Conservation (phyloP, 2,113 vertebrate genomes). For the Cyanocitta stelleri region DNA sequence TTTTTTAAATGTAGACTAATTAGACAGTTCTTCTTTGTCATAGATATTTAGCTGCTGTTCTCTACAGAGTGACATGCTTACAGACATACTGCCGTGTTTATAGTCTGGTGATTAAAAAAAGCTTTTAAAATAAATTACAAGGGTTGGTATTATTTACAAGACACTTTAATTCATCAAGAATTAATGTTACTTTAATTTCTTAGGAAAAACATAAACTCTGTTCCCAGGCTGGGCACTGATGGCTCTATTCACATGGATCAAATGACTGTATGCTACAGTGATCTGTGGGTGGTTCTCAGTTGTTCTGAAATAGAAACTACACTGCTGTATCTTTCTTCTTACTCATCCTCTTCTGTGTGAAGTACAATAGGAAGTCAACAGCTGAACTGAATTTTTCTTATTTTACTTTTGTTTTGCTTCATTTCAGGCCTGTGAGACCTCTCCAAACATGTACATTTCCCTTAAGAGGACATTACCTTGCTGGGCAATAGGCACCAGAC, state of each 20-base stretch:
- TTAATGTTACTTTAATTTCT: conserved; percentile 20
- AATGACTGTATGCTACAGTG: not conserved
- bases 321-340: not conserved
- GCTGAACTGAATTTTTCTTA: not conserved
- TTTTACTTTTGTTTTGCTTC: not conserved
- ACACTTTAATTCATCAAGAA: not conserved
- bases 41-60: conserved; percentile 15
- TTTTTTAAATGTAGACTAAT: conserved; percentile 51
- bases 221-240: not conserved
- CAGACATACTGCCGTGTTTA: not conserved
- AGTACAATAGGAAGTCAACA: not conserved
- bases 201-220: not conserved
- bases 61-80: not conserved
- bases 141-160: not conserved
- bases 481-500: not conserved
- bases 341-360: not conserved
- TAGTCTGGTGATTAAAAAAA: not conserved
- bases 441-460: not conserved
- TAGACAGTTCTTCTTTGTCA: conserved; percentile 47
- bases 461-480: not conserved
- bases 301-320: not conserved
- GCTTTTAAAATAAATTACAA: conserved; percentile 16
- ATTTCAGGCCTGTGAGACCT: not conserved
- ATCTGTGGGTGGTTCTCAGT: not conserved
- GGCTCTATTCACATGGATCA: not conserved